phyloP scores from a whole-genome alignment of 2,888 invertebrate genomes.

The Aphidoletes aphidimyza region DNA sequence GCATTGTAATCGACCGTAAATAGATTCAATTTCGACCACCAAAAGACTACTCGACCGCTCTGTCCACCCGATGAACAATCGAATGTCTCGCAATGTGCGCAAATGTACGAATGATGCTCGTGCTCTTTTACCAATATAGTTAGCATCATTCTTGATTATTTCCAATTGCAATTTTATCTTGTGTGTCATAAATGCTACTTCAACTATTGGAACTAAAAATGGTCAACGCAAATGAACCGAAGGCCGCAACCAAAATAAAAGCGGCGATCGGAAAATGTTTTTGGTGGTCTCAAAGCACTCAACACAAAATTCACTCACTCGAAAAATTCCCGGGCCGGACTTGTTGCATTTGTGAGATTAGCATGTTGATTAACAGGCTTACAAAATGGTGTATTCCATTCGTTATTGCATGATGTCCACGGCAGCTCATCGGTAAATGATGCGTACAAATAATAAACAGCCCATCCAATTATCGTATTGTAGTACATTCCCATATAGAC shows the following conservation, averaged over 20 bases:
- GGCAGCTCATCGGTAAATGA: constrained; percentile 84
- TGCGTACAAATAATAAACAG: constrained; percentile 88
- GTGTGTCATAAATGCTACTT: too few relatives aligned
- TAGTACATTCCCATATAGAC: constrained; percentile 97
- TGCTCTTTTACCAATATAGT: too few relatives aligned
- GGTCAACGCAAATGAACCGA: too few relatives aligned
- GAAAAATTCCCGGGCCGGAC: constrained; percentile 89
- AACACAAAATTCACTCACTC: constrained; percentile 70
- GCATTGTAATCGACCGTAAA: too few relatives aligned
- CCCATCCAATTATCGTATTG: constrained; percentile 97
- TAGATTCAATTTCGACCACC: too few relatives aligned
- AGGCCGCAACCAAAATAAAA: not conserved
- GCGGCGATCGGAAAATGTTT: not conserved
- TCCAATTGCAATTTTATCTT: too few relatives aligned
- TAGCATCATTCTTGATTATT: too few relatives aligned
- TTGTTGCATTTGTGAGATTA: constrained; percentile 72
- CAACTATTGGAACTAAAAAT: too few relatives aligned
- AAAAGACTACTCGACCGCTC: too few relatives aligned
- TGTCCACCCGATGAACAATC: too few relatives aligned
- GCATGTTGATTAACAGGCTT: constrained; percentile 72
- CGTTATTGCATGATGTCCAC: constrained; percentile 87
- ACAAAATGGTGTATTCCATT: constrained; percentile 87
- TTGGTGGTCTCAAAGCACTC: not conserved
- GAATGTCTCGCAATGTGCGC: too few relatives aligned
- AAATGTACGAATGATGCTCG: too few relatives aligned